Evolutionary conservation across 2,797 vertebrate genomes (phyloP).

Genomic region (Phalanger gymnotis): DNA sequence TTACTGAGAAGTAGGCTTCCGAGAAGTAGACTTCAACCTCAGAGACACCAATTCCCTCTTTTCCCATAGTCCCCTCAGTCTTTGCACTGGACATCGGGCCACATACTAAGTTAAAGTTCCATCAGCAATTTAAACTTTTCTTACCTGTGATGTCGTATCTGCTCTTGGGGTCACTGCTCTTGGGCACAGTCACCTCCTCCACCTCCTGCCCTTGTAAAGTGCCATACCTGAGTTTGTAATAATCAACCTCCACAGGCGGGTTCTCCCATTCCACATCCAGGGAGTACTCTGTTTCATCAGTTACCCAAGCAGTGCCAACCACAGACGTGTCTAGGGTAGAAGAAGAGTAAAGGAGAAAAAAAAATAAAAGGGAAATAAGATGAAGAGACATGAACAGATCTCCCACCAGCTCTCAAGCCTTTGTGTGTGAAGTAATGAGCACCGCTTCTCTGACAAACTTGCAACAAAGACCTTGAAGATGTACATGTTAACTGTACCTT

Average conservation of each 20-base stretch:
- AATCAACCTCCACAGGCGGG: constrained; percentile 87
- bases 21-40: background rate
- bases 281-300: constrained; percentile 89
- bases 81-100: background rate
- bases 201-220: constrained; percentile 83
- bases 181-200: constrained; percentile 83
- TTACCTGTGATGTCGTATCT: constrained; percentile 90
- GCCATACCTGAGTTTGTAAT: constrained; percentile 89
- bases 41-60: too few relatives aligned
- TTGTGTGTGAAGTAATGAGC: background rate
- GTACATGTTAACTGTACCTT: background rate
- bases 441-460: background rate
- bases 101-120: background rate
- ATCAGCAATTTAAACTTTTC: constrained; percentile 34
- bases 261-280: constrained; percentile 95
- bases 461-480: background rate
- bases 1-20: background rate
- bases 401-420: background rate
- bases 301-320: constrained; percentile 86
- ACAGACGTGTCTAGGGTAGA: constrained; percentile 82
- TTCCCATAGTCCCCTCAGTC: background rate
- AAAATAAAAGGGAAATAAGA: background rate
- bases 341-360: background rate
- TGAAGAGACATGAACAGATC: background rate
- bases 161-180: constrained; percentile 89